phyloP scores from a whole-genome alignment of 2,888 invertebrate genomes.

The Globia sparganii region DNA sequence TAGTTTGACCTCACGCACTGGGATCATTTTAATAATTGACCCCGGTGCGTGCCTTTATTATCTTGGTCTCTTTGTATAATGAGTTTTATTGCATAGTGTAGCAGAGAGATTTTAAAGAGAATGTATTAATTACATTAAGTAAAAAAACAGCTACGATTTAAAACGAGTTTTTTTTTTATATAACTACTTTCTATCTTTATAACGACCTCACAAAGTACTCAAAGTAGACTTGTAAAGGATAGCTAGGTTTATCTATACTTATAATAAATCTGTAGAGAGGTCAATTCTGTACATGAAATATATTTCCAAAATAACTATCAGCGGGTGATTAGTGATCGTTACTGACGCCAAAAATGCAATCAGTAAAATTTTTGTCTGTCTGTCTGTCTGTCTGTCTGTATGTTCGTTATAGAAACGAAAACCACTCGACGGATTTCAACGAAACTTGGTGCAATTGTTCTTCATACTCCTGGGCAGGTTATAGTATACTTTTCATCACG shows the following conservation, averaged over 20 bases:
- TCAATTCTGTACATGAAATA: too few species aligned
- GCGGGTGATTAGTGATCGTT: too few species aligned
- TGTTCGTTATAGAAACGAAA: too few species aligned
- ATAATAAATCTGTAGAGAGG: too few species aligned
- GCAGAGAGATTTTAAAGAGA: not conserved
- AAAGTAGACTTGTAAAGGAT: not conserved
- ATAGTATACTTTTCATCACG: too few species aligned
- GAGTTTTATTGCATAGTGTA: not conserved
- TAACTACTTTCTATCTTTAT: not conserved
- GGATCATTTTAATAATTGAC: constrained; percentile 2
- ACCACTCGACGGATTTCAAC: too few species aligned
- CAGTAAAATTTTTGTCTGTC: too few species aligned
- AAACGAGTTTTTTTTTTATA: not conserved
- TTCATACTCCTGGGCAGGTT: too few species aligned
- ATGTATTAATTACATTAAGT: not conserved
- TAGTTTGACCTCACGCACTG: not conserved
- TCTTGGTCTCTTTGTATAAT: not conserved
- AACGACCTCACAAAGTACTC: not conserved
- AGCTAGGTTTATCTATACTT: not conserved
- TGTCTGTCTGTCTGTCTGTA: too few species aligned
- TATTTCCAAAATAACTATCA: too few species aligned
- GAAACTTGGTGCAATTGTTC: too few species aligned
- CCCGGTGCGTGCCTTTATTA: not conserved
- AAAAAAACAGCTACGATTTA: not conserved
- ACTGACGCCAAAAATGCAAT: too few species aligned